phyloP scores from a whole-genome alignment of 2,797 vertebrate genomes.

The Sebastes oblongus region DNA sequence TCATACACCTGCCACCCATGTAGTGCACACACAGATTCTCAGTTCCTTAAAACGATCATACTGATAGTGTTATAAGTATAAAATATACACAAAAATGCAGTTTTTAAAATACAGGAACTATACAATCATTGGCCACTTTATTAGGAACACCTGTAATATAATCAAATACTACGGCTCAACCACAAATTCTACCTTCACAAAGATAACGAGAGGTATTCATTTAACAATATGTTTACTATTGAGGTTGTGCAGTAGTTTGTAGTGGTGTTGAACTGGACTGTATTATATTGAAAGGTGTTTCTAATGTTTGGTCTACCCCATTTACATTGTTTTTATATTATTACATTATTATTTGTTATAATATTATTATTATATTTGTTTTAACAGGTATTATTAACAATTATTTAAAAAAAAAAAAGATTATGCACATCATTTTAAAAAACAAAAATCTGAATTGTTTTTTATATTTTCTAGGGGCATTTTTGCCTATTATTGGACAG shows the following conservation, averaged over 20 bases:
- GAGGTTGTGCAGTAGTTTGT: too few relatives aligned
- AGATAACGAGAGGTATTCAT: neutral
- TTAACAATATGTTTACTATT: neutral
- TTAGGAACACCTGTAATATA: neutral
- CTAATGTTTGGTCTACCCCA: too few relatives aligned
- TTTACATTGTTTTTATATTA: neutral
- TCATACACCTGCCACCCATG: slow-evolving; percentile 5
- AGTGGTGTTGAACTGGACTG: too few relatives aligned
- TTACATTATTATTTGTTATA: neutral
- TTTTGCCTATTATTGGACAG: neutral
- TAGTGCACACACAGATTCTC: neutral
- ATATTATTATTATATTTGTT: too few relatives aligned
- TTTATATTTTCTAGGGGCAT: neutral
- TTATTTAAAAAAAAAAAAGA: neutral
- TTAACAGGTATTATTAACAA: neutral
- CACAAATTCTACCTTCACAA: neutral
- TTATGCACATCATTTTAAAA: neutral
- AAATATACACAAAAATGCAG: neutral
- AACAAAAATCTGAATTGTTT: neutral
- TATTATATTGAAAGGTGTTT: too few relatives aligned
- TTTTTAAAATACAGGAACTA: neutral
- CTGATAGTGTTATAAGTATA: neutral
- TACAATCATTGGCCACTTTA: neutral
- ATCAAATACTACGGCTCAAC: neutral
- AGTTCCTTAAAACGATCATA: neutral